These are phyloP conservation scores for Trididemnum clinides DNA, from an alignment of 23 tunicate genomes.

Conservation along the genomic window DNA sequence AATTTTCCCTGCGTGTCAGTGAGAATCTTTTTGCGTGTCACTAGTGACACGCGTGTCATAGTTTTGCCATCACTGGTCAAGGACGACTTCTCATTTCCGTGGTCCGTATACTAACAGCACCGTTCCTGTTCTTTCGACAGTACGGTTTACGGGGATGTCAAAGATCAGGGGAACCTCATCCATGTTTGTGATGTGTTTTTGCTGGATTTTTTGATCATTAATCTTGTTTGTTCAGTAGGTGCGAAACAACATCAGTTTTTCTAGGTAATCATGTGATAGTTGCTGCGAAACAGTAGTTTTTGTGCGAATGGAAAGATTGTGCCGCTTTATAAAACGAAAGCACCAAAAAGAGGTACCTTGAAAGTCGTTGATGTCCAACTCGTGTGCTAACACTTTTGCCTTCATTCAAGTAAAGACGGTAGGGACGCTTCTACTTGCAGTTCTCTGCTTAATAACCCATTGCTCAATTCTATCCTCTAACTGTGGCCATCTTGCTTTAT, in stretches of 20 bases:
- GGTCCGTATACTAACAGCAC: constrained; percentile 57
- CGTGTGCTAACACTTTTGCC: constrained; percentile 53
- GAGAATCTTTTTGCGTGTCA: too few species aligned
- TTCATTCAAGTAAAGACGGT: constrained; percentile 46
- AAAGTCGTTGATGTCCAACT: constrained; percentile 49
- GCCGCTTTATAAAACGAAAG: constrained; percentile 65
- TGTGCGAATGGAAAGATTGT: constrained; percentile 54
- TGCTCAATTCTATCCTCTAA: constrained; percentile 59
- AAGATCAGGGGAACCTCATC: constrained; percentile 70
- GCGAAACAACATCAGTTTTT: constrained; percentile 52
- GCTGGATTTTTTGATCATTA: constrained; percentile 48
- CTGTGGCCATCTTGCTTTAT: constrained; percentile 64
- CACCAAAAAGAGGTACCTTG: constrained; percentile 61
- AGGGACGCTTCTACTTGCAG: constrained; percentile 52
- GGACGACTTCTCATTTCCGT: constrained; percentile 51
- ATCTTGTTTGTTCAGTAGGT: constrained; percentile 48
- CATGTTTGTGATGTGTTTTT: constrained; percentile 60
- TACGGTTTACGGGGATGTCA: constrained; percentile 63
- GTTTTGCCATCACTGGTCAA: too few species aligned
- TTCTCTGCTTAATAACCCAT: constrained; percentile 54
- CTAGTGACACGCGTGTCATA: too few species aligned
- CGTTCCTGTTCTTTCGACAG: constrained; percentile 54
- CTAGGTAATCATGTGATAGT: constrained; percentile 53
- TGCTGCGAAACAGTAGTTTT: constrained; percentile 58
- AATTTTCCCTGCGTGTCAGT: too few species aligned